A percentile compares a stretch with the other conserved stretches of the same genome.
Evolutionary conservation across 2,113 vertebrate species (phyloP).

Genomic region (Grallaria varia): DNA sequence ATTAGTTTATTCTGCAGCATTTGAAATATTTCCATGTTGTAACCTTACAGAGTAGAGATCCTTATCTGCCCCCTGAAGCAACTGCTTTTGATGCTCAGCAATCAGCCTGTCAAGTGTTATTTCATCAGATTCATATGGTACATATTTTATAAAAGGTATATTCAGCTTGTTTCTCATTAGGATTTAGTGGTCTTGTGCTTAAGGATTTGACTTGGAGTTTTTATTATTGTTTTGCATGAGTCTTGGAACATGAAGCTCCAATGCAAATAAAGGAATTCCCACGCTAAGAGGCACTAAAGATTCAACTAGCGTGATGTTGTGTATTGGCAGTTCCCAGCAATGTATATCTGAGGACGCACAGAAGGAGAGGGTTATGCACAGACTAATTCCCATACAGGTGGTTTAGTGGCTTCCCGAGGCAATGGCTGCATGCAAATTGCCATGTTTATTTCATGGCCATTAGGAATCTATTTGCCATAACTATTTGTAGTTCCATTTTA

Average conservation of each 20-base stretch:
- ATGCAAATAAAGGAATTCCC: background rate
- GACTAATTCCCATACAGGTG: background rate
- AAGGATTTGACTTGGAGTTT: background rate
- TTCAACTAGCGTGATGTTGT: background rate
- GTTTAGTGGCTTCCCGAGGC: background rate
- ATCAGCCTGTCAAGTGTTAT: background rate
- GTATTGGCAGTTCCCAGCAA: background rate
- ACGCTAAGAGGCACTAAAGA: background rate
- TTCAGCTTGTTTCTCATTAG: background rate
- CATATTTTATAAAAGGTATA: background rate
- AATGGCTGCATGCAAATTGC: background rate
- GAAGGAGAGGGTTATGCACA: background rate
- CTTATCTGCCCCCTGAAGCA: background rate
- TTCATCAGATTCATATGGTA: background rate
- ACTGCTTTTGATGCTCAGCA: background rate
- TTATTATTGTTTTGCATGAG: background rate
- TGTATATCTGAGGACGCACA: background rate
- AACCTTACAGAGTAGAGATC: background rate
- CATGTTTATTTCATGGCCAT: background rate
- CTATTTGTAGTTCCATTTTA: background rate
- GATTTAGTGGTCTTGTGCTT: background rate
- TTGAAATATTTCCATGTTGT: background rate
- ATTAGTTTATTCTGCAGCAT: background rate
- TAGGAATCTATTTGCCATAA: background rate
- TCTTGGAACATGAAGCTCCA: background rate